Evolutionary conservation across 2,797 vertebrate species (phyloP).

Genomic region (Girardinus metallicus): DNA sequence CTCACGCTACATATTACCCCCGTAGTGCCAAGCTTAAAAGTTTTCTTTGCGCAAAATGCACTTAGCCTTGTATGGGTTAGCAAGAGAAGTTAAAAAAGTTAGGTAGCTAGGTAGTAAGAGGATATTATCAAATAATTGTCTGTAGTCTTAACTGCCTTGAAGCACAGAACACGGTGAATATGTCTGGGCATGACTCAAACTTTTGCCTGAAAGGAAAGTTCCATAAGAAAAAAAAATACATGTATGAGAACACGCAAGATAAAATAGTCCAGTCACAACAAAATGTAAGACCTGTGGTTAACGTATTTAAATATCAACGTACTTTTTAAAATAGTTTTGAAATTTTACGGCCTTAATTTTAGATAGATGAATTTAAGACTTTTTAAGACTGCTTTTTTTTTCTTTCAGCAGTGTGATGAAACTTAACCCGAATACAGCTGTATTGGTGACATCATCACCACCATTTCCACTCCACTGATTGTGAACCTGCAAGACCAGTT

Average conservation of each 20-base stretch:
- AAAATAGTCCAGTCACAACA: neutral
- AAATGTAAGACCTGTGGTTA: neutral
- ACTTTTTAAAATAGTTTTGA: neutral
- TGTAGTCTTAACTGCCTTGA: neutral
- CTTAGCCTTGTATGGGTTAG: neutral
- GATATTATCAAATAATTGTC: neutral
- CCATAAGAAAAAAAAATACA: neutral
- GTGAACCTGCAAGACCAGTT: neutral
- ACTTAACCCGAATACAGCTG: neutral
- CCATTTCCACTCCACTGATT: neutral
- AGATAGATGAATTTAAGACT: neutral
- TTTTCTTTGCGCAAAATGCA: neutral
- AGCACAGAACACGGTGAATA: neutral
- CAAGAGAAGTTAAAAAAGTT: neutral
- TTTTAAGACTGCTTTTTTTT: neutral
- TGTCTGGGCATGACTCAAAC: neutral
- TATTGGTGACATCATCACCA: neutral
- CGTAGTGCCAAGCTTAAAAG: neutral
- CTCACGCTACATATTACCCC: neutral
- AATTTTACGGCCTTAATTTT: neutral
- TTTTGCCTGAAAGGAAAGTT: neutral
- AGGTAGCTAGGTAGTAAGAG: neutral
- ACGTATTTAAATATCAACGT: neutral
- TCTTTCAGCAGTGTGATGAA: neutral
- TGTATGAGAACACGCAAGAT: neutral